Evolutionary conservation across 2,888 invertebrate genomes (phyloP).

Genomic region (Embidobia sp.): DNA sequence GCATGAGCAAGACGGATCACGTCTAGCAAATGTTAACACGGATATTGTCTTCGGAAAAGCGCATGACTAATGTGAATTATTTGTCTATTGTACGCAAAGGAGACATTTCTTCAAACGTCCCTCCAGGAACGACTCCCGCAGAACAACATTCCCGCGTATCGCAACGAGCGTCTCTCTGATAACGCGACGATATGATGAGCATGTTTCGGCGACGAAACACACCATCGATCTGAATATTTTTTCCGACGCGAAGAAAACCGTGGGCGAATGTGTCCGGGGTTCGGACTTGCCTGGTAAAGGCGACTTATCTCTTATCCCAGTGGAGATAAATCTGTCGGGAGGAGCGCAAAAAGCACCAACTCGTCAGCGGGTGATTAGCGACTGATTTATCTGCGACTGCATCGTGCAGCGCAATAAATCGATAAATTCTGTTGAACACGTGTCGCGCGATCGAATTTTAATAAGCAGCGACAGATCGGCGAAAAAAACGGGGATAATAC

Average conservation of each 20-base stretch:
- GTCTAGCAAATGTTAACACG: conserved; percentile 29
- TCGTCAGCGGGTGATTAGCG: conserved; percentile 8
- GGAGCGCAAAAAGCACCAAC: background rate
- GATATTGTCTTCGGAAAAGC: conserved; percentile 19
- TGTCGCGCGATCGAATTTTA: conserved; percentile 31
- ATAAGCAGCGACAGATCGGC: too few species aligned
- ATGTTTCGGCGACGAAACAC: too few species aligned
- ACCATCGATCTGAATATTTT: too few species aligned
- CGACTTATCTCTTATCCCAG: conserved; percentile 8
- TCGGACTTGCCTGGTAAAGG: conserved; percentile 14
- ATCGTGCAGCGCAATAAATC: conserved; percentile 6
- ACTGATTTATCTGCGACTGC: background rate
- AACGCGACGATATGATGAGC: too few species aligned
- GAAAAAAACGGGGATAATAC: too few species aligned
- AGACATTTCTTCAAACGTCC: background rate
- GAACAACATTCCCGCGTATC: too few species aligned
- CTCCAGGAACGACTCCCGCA: background rate
- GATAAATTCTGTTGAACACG: conserved; percentile 28
- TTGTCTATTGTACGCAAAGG: conserved; percentile 30
- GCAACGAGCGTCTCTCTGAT: too few species aligned
- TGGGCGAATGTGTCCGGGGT: conserved; percentile 17
- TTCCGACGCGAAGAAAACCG: too few species aligned
- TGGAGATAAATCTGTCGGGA: conserved; percentile 4
- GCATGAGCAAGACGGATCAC: conserved; percentile 49
- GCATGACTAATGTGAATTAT: conserved; percentile 20